A percentile compares a stretch with the other conserved stretches of the same genome.
Conservation (phyloP, 2,113 vertebrate genomes). For the Piaya cayana region DNA sequence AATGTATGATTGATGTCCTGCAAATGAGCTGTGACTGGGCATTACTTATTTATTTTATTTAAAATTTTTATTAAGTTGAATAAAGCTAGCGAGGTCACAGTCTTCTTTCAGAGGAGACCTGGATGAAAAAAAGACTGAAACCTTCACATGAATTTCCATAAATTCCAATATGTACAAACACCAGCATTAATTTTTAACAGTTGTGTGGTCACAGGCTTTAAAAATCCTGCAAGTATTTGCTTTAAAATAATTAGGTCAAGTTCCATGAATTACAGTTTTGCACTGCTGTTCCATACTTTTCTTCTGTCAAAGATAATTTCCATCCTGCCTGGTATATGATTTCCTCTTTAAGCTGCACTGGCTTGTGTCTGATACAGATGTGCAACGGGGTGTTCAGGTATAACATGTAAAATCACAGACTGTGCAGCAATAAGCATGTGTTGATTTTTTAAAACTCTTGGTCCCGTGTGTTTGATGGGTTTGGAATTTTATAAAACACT, state of each 20-base stretch:
- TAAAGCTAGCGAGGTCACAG: conserved; percentile 1
- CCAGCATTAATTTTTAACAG: conserved; percentile 59
- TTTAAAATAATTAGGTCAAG: conserved; percentile 68
- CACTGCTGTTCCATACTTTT: conserved; percentile 30
- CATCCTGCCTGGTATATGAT: not conserved
- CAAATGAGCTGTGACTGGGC: conserved; percentile 43
- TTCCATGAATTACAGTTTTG: conserved; percentile 57
- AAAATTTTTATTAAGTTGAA: conserved; percentile 50
- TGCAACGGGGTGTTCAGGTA: not conserved
- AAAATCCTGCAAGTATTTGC: conserved; percentile 47
- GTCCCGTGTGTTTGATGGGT: not conserved
- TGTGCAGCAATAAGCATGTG: not conserved
- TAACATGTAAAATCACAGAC: conserved; percentile 10
- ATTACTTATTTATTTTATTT: conserved; percentile 69
- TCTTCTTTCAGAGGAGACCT: not conserved
- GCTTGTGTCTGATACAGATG: not conserved
- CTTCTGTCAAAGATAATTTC: conserved; percentile 50
- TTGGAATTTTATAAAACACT: not conserved
- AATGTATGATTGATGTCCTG: conserved; percentile 47
- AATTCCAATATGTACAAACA: conserved; percentile 43
- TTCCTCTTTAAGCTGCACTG: not conserved
- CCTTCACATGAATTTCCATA: conserved; percentile 43
- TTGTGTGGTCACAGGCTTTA: conserved; percentile 25
- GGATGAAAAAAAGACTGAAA: conserved; percentile 17
- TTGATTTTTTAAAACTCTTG: not conserved